phyloP scores from a whole-genome alignment of 2,113 vertebrate species.

The Oryzias celebensis region DNA sequence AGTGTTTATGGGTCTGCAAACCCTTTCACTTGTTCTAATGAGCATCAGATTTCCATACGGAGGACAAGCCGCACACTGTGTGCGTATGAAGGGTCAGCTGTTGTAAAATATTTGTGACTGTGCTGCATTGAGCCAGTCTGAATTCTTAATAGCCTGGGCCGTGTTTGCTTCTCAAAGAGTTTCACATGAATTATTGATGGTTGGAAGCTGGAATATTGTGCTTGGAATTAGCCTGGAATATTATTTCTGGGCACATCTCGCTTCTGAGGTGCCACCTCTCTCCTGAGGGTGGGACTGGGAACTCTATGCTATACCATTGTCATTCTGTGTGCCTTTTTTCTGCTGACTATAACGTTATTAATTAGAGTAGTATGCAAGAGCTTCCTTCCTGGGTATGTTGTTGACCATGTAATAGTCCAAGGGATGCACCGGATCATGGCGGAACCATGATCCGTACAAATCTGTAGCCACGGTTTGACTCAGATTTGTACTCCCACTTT shows the following conservation, averaged over 20 bases:
- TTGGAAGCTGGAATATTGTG: slow-evolving; percentile 50
- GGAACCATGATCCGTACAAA: no score
- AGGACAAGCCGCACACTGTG: slow-evolving; percentile 15
- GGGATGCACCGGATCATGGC: no score
- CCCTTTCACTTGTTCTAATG: slow-evolving; percentile 48
- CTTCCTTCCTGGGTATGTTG: slow-evolving; percentile 4
- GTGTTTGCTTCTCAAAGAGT: slow-evolving; percentile 72
- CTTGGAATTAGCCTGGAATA: slow-evolving; percentile 60
- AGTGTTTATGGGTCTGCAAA: slow-evolving; percentile 38
- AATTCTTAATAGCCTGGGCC: slow-evolving; percentile 63
- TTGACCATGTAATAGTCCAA: background rate
- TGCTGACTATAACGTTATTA: slow-evolving; percentile 31
- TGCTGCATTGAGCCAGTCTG: slow-evolving; percentile 45
- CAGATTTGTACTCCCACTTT: no score
- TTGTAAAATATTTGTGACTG: slow-evolving; percentile 26
- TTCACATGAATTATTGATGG: slow-evolving; percentile 75
- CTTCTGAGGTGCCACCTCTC: slow-evolving; percentile 36
- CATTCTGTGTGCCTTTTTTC: slow-evolving; percentile 50
- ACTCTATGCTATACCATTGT: slow-evolving; percentile 11
- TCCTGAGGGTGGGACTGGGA: slow-evolving; percentile 52
- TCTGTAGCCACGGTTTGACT: no score
- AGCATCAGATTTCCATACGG: slow-evolving; percentile 55
- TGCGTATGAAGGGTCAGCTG: slow-evolving; percentile 27
- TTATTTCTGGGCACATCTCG: slow-evolving; percentile 45
- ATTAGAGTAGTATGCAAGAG: slow-evolving; percentile 21